Evolutionary conservation across 64 coral and sea anemone genomes (phyloP), one percentile per base, ranked within the genome.

Genomic region (Cladopsammia gracilis): DNA sequence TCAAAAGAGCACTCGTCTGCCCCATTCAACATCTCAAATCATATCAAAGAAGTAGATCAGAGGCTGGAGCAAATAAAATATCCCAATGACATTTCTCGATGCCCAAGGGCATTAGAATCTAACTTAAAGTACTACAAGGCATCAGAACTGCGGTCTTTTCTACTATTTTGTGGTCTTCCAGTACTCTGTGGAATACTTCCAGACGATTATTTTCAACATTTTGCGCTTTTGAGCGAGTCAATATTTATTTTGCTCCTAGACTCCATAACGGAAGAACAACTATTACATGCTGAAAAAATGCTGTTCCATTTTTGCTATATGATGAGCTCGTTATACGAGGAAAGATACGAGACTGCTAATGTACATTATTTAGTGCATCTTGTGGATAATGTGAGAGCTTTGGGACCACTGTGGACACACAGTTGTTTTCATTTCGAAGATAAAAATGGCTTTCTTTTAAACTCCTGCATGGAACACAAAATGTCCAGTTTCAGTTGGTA

Each of bases 371-470:
- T 92, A 26, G 18, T 85, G 5, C 90, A 92, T 22, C 80, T 92
- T 8, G 90, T 61, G 58, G 90, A 92, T 25, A 85, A 86, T 58
- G 79, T 92, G 14, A 73, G 66, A 86, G 79, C 83, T 45, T 34
- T 92, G 12, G 78, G 81, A 4, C 90, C 90, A 22, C 23, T 85
- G 4, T 92, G 68, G 90, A 73, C 77, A 34, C 89, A 90, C 23
- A 48, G 15, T 25, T 91, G 89, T 83, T 91, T 91, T 44, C 62
- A 91, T 84, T 92, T 92, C 71, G 79, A 91, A 70, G 89, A 92
- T 78, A 70, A 71, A 22, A 83, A 92, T 84, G 89, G 89, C 45
- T 83, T 85, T 11, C 70, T 92, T 19, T 83, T 25, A 85, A 86
- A 76, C n/a, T 76, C 7, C 42, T 92, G 53, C 90, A 92, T 16